Evolutionary conservation across 2,888 invertebrate genomes (phyloP).

Genomic region (Oscheius myriophilus): DNA sequence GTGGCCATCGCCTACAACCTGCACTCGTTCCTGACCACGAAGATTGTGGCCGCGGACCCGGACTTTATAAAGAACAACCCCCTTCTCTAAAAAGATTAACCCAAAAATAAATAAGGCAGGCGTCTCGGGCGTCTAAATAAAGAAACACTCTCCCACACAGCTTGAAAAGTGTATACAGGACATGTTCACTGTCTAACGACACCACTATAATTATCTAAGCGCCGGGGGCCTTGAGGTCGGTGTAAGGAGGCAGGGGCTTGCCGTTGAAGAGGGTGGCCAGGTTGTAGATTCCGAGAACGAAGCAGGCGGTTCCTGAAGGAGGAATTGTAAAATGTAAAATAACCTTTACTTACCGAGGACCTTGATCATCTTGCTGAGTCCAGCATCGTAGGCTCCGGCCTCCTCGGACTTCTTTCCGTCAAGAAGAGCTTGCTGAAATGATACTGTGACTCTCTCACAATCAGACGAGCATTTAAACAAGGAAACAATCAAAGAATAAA

Average conservation of each 20-base stretch:
- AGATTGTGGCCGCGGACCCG: slow-evolving; percentile 68
- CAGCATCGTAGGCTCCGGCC: slow-evolving; percentile 60
- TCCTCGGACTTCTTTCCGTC: slow-evolving; percentile 67
- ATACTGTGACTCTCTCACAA: not conserved
- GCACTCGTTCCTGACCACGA: slow-evolving; percentile 67
- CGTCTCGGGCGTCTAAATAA: no score
- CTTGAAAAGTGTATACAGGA: slow-evolving; percentile 5
- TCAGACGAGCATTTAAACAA: not conserved
- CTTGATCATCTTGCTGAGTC: slow-evolving; percentile 56
- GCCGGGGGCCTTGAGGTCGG: slow-evolving; percentile 61
- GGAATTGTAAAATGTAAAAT: not conserved
- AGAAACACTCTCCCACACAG: not conserved
- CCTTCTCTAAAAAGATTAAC: slow-evolving; percentile 3
- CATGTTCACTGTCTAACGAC: slow-evolving; percentile 20
- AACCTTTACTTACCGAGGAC: slow-evolving; percentile 35
- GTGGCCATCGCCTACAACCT: slow-evolving; percentile 67
- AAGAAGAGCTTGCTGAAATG: slow-evolving; percentile 61
- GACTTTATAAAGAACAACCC: slow-evolving; percentile 61
- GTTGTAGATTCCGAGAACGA: slow-evolving; percentile 63
- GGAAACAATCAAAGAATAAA: not conserved
- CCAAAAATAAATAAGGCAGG: not conserved
- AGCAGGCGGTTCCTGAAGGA: slow-evolving; percentile 43
- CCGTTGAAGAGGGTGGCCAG: slow-evolving; percentile 56
- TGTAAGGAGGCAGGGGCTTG: slow-evolving; percentile 63
- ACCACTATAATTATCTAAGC: slow-evolving; percentile 41